A percentile compares a stretch with the other conserved stretches of the same genome.
Evolutionary conservation across 2,113 vertebrate genomes (phyloP).

Genomic region (Condylura cristata): DNA sequence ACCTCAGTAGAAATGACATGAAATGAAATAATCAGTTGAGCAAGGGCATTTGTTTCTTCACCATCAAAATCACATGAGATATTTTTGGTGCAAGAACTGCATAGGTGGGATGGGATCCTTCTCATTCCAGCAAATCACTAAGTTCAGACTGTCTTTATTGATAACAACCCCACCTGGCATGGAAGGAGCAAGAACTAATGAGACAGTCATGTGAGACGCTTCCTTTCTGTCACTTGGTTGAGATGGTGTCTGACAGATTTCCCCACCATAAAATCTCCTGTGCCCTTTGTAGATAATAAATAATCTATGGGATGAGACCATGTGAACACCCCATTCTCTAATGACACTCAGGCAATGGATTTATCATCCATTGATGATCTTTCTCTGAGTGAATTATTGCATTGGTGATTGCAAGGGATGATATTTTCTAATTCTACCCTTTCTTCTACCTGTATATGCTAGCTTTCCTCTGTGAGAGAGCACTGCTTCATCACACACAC

Average conservation of each 20-base stretch:
- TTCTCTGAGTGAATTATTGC: background rate
- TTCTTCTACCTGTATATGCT: background rate
- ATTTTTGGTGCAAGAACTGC: background rate
- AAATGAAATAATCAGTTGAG: no score
- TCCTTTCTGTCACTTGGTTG: background rate
- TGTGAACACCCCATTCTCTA: background rate
- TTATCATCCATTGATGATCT: background rate
- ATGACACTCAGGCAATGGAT: background rate
- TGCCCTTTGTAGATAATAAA: background rate
- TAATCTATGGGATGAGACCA: background rate
- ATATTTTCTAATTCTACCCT: background rate
- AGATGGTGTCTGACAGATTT: background rate
- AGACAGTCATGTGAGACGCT: background rate
- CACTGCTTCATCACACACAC: background rate
- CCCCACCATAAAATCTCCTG: background rate
- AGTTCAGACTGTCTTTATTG: background rate
- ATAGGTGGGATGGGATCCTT: background rate
- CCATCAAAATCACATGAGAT: background rate
- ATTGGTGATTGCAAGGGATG: background rate
- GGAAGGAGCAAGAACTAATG: background rate
- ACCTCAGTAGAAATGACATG: no score
- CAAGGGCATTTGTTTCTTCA: background rate
- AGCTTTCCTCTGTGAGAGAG: background rate
- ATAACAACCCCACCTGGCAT: no score
- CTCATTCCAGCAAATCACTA: background rate